Evolutionary conservation across 2,113 vertebrate species (phyloP), one percentile per base, ranked within the genome.

Genomic region (Oxyura jamaicensis): DNA sequence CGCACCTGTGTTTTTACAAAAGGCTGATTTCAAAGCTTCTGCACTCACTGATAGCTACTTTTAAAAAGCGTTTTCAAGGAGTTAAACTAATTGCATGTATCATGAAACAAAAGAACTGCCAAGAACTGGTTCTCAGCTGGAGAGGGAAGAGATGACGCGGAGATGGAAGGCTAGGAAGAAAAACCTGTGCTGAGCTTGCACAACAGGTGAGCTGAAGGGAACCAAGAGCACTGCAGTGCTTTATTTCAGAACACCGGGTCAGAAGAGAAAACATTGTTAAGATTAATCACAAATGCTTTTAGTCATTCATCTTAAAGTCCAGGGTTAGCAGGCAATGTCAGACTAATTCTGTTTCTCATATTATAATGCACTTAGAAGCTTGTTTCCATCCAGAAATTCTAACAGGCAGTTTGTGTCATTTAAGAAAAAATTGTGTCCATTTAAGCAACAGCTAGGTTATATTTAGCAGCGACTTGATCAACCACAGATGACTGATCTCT

Each of bases 71-170:
- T 79, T 94, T 92, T 79, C 88, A 77, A 87, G 59, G 81, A 83
- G 59, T 83, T 82, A 63, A 60, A 87, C 52, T 85, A 85, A 91
- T 89, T 76, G 72, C 56, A 59, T 26, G 35, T 3, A 62, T 48
- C 60, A 23, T 0, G 3, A 91, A 97, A 93, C 83, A 93, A 87
- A 91, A 65, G 88, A 96, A 71, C 28, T 80, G 88, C 83, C 92
- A 91, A 69, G 77, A 90, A 77, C 25, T 23, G 28, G 41, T 63
- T 83, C 90, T 91, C 59, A 91, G 85, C 18, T 82, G 74, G 46
- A 80, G 42, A 75, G 68, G 52, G 72, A 83, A 83, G 50, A 87
- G 58, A 83, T 15, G 77, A 9, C 0, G 52, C 4, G 41, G 42
- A 80, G 41, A 75, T 52, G 63, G 76, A 86, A 86, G 72, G 75